phyloP scores from a whole-genome alignment of 2,113 vertebrate genomes.

The Pao palembangensis region DNA sequence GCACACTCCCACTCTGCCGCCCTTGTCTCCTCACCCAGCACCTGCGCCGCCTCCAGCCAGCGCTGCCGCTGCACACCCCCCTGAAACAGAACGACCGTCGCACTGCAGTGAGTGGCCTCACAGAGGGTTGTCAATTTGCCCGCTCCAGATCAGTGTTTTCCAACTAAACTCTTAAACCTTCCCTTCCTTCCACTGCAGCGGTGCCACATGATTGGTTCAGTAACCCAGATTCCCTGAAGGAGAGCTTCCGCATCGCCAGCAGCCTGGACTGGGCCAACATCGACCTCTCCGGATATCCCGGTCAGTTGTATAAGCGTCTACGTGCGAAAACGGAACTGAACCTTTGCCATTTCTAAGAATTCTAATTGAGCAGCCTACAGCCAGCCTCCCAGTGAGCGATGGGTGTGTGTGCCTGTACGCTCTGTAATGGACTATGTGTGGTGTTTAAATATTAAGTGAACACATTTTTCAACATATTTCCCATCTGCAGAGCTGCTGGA shows the following conservation, averaged over 20 bases:
- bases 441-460: too few species aligned
- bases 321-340: too few species aligned
- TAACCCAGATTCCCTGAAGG: constrained; percentile 89
- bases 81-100: constrained; percentile 38
- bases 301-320: constrained; percentile 65
- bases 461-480: neutral
- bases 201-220: constrained; percentile 92
- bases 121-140: neutral
- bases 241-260: constrained; percentile 95
- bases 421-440: too few species aligned
- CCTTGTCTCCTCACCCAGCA: constrained; percentile 64
- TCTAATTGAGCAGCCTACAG: too few species aligned
- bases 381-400: too few species aligned
- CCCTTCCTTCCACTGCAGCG: constrained; percentile 59
- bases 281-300: constrained; percentile 90
- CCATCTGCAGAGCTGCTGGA: constrained; percentile 70
- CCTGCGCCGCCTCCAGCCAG: neutral
- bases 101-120: constrained; percentile 53
- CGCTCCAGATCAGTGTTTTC: neutral
- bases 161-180: neutral
- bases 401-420: too few species aligned
- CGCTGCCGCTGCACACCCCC: constrained; percentile 20
- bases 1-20: constrained; percentile 85
- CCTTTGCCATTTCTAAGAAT: too few species aligned
- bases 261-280: constrained; percentile 95